Conservation (phyloP, 2,797 vertebrate genomes). For the Tapirus indicus region DNA sequence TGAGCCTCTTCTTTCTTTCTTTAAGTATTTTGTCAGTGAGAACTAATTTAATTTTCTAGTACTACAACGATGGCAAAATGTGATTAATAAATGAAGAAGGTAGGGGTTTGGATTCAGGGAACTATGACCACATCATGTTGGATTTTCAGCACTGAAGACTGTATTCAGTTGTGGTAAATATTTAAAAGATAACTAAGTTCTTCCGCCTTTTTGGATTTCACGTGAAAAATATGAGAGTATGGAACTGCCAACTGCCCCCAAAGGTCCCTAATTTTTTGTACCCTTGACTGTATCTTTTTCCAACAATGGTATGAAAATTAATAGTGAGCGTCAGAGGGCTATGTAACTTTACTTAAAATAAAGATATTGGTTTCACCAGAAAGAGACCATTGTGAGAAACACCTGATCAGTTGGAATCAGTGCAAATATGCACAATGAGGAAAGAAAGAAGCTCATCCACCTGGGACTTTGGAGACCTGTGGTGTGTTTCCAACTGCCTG, state of each 20-base stretch:
- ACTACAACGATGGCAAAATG: background rate
- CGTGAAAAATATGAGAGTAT: background rate
- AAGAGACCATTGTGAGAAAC: background rate
- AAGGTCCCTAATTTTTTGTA: background rate
- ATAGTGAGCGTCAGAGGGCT: background rate
- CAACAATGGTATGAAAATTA: background rate
- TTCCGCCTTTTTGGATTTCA: background rate
- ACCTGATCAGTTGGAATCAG: background rate
- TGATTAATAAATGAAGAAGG: constrained; percentile 35
- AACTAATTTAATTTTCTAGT: constrained; percentile 61
- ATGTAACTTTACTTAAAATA: background rate
- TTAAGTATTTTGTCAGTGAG: constrained; percentile 68
- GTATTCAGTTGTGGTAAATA: background rate
- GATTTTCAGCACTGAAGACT: background rate
- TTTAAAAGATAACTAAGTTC: background rate
- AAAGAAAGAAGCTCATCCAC: background rate
- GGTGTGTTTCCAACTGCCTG: background rate
- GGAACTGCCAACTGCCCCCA: background rate
- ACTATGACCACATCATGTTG: background rate
- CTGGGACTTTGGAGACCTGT: background rate
- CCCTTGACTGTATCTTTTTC: background rate
- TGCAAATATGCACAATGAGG: background rate
- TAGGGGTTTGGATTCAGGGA: background rate
- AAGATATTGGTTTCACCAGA: background rate
- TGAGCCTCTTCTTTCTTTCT: constrained; percentile 43